Evolutionary conservation across 2,888 invertebrate genomes (phyloP), one percentile per base, ranked within the genome.

Genomic region (Polymixis lichenea): DNA sequence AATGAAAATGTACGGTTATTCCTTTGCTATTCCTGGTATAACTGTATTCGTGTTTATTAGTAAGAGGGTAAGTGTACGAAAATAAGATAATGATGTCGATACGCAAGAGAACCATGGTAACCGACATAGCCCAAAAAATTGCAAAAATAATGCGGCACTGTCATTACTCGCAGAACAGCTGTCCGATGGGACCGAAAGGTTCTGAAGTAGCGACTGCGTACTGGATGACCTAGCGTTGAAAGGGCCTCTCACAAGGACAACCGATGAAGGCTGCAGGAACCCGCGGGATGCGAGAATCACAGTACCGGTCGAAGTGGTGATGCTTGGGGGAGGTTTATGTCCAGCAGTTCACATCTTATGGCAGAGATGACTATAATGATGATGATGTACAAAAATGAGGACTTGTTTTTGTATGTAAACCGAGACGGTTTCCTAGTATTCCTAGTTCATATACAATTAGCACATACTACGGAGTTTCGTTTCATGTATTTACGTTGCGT

Each of bases 401-500:
- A 70, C 11, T 17, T n/a, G 17, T 32, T 32, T 56, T 67, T 32
- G 11, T 6, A 17, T 51, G 17, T 28, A 49, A 7, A 46, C 22
- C 38, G 0, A 25, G 51, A 46, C 19, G 17, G 38, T 46, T 32
- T 22, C 64, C 43, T 43, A 43, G 49, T 19, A 51, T 32, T 46
- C 17, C 22, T 19, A 61, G 28, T 64, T 25, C 1, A 25, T 67
- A 72, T 8, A 9, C 25, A 58, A 46, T 66, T 49, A 17, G 19
- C 25, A 61, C n/a, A 32, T 56, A 5, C 32, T 17, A 1, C 32
- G 0, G 4, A 55, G 17, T 62, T 17, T n/a, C 28, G 32, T 49
- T 53, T 38, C 60, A 25, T 74, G 25, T 80, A 65, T 85, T 85
- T 67, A 85, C 82, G 60, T 76, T 7, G 64, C 53, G 71, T 73